Evolutionary conservation across 2,113 vertebrate genomes (phyloP).

Genomic region (Opisthocomus hoazin): DNA sequence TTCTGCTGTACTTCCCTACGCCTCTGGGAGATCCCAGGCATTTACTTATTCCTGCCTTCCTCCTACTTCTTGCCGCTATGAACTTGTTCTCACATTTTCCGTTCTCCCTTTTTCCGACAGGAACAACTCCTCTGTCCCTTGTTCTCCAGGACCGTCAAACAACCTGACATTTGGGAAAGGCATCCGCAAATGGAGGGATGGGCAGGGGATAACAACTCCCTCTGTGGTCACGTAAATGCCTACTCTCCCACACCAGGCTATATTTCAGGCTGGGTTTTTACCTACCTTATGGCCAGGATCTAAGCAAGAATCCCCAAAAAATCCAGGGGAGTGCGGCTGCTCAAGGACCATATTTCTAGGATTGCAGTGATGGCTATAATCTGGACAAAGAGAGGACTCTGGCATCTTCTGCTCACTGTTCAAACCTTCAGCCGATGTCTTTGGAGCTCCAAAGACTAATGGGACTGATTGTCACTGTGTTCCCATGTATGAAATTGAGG

Average conservation of each 20-base stretch:
- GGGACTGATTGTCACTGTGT: constrained; percentile 1
- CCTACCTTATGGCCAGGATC: background rate
- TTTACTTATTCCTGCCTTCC: background rate
- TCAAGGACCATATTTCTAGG: background rate
- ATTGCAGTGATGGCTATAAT: background rate
- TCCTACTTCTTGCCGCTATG: background rate
- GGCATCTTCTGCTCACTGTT: background rate
- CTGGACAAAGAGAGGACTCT: background rate
- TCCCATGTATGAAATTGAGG: constrained; percentile 5
- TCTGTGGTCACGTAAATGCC: background rate
- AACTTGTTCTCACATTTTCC: background rate
- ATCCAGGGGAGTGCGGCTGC: background rate
- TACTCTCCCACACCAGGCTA: background rate
- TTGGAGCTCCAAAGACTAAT: background rate
- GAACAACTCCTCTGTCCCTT: background rate
- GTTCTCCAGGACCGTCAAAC: background rate
- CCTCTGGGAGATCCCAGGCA: background rate
- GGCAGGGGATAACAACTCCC: background rate
- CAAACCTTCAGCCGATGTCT: background rate
- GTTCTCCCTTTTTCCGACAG: background rate
- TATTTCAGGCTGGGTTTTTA: background rate
- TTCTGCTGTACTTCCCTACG: background rate
- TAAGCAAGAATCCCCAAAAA: background rate
- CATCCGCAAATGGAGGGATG: background rate
- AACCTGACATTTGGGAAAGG: background rate